Conservation (phyloP, 2,797 vertebrate species). For the Gallinago solitaria region DNA sequence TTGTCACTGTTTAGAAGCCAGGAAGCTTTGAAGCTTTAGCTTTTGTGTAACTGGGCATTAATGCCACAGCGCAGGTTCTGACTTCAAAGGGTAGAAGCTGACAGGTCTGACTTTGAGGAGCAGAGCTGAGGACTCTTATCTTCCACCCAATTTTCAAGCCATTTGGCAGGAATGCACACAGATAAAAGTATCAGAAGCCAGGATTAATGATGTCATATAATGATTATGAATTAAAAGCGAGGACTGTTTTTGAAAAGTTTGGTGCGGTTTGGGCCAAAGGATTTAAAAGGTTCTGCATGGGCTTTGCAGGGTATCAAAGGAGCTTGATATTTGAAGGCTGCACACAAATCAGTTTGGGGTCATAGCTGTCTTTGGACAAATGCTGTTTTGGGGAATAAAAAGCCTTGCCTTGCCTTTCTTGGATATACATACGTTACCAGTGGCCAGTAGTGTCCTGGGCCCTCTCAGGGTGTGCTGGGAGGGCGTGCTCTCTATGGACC, state of each 20-base stretch:
- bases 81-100: constrained; percentile 62
- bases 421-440: neutral
- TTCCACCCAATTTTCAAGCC: constrained; percentile 15
- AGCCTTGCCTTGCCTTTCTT: neutral
- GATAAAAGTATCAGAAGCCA: constrained; percentile 36
- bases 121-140: constrained; percentile 41
- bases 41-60: constrained; percentile 43
- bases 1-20: constrained; percentile 34
- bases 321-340: neutral
- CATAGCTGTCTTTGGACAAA: neutral
- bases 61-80: constrained; percentile 7
- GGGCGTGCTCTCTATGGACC: neutral
- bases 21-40: constrained; percentile 63
- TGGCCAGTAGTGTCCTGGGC: neutral
- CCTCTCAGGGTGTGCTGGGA: neutral
- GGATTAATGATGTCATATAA: constrained; percentile 26
- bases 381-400: neutral
- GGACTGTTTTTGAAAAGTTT: neutral
- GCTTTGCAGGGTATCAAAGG: neutral
- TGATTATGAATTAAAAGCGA: constrained; percentile 1
- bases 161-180: constrained; percentile 28
- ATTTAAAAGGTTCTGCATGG: neutral
- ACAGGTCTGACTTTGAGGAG: constrained; percentile 18
- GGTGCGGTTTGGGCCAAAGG: neutral
- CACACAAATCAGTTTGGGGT: neutral